Evolutionary conservation across 2,113 vertebrate genomes (phyloP), one percentile per base, ranked within the genome.

Genomic region (Coptodon rendalli): DNA sequence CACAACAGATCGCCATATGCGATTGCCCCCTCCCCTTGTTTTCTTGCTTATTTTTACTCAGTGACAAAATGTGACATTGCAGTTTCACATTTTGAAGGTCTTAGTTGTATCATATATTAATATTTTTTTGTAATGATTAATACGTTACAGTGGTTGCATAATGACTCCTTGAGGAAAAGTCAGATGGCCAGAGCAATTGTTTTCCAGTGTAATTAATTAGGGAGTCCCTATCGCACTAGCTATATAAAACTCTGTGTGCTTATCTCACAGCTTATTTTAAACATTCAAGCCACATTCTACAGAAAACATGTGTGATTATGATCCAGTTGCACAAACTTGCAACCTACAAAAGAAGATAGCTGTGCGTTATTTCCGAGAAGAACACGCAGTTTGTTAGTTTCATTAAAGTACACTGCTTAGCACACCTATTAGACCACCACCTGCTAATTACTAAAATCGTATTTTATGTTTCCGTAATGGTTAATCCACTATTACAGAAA

Each of bases 1-100:
- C 57, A 68, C 85, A 86, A 76, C 93, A 92, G 95, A 92, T 94
- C 94, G 94, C 86, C 87, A 54, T 82, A 80, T 83, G 93, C 85
- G 87, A 82, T 79, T 68, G 54, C 19, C 27, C 38, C 56, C 54
- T 85, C 9, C 5, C 3, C 43, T 63, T 50, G 50, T 76, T 56
- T 56, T 79, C 2, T 48, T 88, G 34, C 59, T 59, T 43, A 17
- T 76, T 82, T 50, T 86, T 48, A 78, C 40, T 38, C 22, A 59
- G 3, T 57, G 27, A 13, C 63, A 22, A 38, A 1, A 22, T 38
- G 11, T 68, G 19, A 68, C 63, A 38, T 38, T 68, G 19, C 6
- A 3, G 6, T 1, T 7, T 76, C 40, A 48, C 14, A 45, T 17
- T 27, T 27, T 6, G 24, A 76, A 76, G 40, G 71, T 29, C 71